A percentile compares a stretch with the other conserved stretches of the same genome.
These are phyloP conservation scores for Chanos chanos DNA, from an alignment of 2,797 vertebrate genomes.

Conservation along the genomic window DNA sequence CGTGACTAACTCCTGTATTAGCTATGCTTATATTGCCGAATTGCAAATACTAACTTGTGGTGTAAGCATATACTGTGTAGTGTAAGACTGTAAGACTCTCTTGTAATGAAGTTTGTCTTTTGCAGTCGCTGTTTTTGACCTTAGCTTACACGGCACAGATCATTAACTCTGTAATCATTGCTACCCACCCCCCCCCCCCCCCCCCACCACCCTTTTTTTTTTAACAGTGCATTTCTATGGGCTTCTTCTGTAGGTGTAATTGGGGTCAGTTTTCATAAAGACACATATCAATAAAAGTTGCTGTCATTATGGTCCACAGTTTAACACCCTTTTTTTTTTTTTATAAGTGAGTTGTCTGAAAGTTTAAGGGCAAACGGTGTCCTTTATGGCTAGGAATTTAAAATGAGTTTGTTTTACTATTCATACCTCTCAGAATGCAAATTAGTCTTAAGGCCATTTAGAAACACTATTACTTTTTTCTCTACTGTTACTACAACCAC, in stretches of 20 bases:
- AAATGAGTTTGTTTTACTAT: neutral
- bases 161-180: constrained; percentile 41
- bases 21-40: too few relatives aligned
- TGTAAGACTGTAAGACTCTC: too few relatives aligned
- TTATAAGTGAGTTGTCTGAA: neutral
- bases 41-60: too few relatives aligned
- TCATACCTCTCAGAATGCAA: neutral
- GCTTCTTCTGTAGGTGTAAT: constrained; percentile 24
- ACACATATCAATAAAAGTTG: constrained; percentile 9
- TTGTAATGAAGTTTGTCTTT: constrained; percentile 22
- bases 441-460: too few relatives aligned
- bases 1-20: too few relatives aligned
- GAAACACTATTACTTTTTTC: too few relatives aligned
- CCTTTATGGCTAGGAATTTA: neutral
- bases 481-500: too few relatives aligned
- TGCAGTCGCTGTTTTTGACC: neutral
- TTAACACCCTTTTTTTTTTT: constrained; percentile 7
- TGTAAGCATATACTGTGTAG: too few relatives aligned
- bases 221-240: constrained; percentile 20
- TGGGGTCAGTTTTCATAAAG: constrained; percentile 32
- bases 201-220: too few relatives aligned
- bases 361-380: neutral
- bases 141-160: constrained; percentile 24
- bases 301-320: constrained; percentile 18
- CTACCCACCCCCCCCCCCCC: too few relatives aligned